Evolutionary conservation across 1,140 invertebrate species (phyloP).

Genomic region (Conus ventricosus): DNA sequence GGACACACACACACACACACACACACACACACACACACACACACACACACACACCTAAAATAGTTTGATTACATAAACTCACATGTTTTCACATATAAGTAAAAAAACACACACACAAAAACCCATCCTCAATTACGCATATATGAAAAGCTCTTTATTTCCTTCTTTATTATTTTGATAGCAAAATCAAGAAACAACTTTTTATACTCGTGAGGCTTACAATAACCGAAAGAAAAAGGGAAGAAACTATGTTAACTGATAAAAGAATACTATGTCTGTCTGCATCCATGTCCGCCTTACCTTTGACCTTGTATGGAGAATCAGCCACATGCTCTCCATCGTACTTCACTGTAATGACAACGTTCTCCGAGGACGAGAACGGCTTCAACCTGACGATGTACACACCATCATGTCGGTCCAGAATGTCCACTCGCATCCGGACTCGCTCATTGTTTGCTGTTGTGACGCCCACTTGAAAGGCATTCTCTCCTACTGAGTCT

Average conservation of each 20-base stretch:
- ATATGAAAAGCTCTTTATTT: no score
- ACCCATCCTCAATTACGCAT: no score
- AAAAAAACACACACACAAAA: no score
- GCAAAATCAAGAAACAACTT: no score
- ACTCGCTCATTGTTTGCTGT: conserved; percentile 41
- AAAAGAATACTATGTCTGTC: background rate
- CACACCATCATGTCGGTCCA: conserved; percentile 89
- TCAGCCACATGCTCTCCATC: conserved; percentile 81
- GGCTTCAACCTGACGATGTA: conserved; percentile 90
- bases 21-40: no score
- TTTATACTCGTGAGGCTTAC: background rate
- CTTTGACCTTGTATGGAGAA: conserved; percentile 82
- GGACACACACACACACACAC: no score
- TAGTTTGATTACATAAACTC: no score
- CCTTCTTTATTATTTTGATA: no score
- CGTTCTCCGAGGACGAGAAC: conserved; percentile 83
- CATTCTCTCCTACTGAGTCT: conserved; percentile 64
- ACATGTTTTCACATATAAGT: no score
- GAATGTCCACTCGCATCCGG: conserved; percentile 79
- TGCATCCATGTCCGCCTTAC: conserved; percentile 67
- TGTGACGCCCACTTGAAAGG: conserved; percentile 56
- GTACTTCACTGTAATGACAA: conserved; percentile 84
- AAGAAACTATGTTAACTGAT: background rate
- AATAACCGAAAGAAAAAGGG: background rate
- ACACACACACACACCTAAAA: no score